Conservation (phyloP, 2,888 invertebrate species). For the Nemotelus nigrinus region DNA sequence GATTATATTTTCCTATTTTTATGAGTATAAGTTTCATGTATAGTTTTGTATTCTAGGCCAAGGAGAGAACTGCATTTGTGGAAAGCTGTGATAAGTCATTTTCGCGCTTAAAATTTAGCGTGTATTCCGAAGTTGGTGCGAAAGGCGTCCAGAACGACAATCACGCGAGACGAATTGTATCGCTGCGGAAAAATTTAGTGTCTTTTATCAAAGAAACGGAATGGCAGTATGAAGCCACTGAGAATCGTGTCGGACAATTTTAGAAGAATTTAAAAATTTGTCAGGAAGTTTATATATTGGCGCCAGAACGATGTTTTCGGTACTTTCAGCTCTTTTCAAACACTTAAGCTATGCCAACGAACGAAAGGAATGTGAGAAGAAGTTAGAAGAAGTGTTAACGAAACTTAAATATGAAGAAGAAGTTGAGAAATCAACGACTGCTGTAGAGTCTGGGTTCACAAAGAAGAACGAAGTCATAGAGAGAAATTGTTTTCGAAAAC, state of each 20-base stretch:
- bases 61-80: constrained; percentile 8
- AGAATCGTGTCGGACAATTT: constrained; percentile 72
- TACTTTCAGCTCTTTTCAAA: constrained; percentile 64
- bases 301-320: constrained; percentile 64
- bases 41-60: not conserved
- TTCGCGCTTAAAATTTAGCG: constrained; percentile 56
- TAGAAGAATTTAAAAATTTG: constrained; percentile 23
- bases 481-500: constrained; percentile 56
- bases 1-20: no score
- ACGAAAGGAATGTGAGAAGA: constrained; percentile 59
- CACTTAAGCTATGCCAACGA: constrained; percentile 59
- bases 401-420: constrained; percentile 62
- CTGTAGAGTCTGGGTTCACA: not conserved
- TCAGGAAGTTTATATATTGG: not conserved
- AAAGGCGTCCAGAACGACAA: constrained; percentile 72
- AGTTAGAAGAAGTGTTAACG: constrained; percentile 64
- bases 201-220: constrained; percentile 82
- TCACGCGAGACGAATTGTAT: constrained; percentile 77
- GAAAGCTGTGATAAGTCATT: constrained; percentile 56
- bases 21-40: no score
- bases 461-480: constrained; percentile 45
- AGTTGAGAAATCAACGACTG: not conserved
- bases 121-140: constrained; percentile 57
- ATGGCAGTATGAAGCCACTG: constrained; percentile 80
- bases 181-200: constrained; percentile 77